phyloP scores from a whole-genome alignment of 2,797 vertebrate species.

The Dipus sagitta region DNA sequence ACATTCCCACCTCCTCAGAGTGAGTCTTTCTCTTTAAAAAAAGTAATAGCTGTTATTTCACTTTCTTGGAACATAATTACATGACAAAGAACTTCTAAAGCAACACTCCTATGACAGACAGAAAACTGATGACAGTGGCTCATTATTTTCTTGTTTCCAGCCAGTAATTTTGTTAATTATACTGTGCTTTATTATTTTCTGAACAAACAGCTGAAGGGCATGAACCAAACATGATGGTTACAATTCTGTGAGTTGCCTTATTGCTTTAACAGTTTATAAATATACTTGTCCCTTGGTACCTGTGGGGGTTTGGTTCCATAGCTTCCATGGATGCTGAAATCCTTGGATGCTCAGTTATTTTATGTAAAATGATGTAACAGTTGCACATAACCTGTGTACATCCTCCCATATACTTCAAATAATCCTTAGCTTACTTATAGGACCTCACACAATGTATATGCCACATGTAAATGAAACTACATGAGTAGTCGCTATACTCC shows the following conservation, averaged over 20 bases:
- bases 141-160: constrained; percentile 50
- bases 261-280: constrained; percentile 11
- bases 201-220: constrained; percentile 54
- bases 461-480: background rate
- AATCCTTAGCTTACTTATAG: background rate
- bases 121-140: constrained; percentile 40
- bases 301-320: background rate
- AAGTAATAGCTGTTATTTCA: constrained; percentile 43
- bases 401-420: background rate
- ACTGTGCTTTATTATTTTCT: constrained; percentile 46
- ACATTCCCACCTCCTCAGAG: background rate
- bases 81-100: constrained; percentile 47
- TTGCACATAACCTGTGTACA: background rate
- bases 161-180: constrained; percentile 48
- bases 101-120: constrained; percentile 15
- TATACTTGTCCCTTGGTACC: background rate
- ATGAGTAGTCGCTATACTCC: background rate
- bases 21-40: constrained; percentile 14
- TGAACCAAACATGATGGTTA: background rate
- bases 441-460: background rate
- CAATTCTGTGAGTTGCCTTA: background rate
- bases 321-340: background rate
- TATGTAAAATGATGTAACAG: background rate
- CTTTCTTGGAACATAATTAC: constrained; percentile 61
- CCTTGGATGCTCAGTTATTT: background rate